Conservation (phyloP, 2,888 invertebrate genomes). For the Therioaphis trifolii region DNA sequence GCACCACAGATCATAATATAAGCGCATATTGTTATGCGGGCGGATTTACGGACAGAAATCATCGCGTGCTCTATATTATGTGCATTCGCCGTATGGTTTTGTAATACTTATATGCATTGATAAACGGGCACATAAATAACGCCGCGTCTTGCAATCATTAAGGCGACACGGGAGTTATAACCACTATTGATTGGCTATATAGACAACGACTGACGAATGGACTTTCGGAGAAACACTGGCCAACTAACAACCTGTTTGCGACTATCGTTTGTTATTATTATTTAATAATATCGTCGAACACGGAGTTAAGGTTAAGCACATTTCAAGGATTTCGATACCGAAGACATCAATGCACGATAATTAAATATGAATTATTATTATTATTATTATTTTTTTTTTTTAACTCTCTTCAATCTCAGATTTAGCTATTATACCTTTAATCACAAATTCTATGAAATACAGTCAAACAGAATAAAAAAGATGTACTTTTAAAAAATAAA, state of each 20-base stretch:
- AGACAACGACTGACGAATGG: neutral
- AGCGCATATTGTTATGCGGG: too few relatives aligned
- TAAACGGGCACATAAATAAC: too few relatives aligned
- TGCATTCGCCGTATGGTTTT: neutral
- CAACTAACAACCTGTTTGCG: slow-evolving; percentile 13
- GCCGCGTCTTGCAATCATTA: too few relatives aligned
- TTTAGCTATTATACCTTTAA: too few relatives aligned
- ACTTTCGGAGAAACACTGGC: neutral
- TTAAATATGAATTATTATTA: too few relatives aligned
- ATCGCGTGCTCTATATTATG: neutral
- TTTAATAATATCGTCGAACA: neutral
- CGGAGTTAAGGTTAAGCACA: neutral
- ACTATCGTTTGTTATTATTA: neutral
- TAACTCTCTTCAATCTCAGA: too few relatives aligned
- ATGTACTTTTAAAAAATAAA: too few relatives aligned
- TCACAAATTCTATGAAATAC: too few relatives aligned
- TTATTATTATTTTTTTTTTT: too few relatives aligned
- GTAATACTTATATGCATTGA: neutral
- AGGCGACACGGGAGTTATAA: neutral
- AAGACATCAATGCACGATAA: neutral
- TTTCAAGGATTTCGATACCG: slow-evolving; percentile 1
- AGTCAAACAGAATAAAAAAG: too few relatives aligned
- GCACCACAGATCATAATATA: too few relatives aligned
- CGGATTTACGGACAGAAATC: neutral
- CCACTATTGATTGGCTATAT: neutral